Conservation (phyloP, 2,797 vertebrate genomes). For the Sparus aurata region DNA sequence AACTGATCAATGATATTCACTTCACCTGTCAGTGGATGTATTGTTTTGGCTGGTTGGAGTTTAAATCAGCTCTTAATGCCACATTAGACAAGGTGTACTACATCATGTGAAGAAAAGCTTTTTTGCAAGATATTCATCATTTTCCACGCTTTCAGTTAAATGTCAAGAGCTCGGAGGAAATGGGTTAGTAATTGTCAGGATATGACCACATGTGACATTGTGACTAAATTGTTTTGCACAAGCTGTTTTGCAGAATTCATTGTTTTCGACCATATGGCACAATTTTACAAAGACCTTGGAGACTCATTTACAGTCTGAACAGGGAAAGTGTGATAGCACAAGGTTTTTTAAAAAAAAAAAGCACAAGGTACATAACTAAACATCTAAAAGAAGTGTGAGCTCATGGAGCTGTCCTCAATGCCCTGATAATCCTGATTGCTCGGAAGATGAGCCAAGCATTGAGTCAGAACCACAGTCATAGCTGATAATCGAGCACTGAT, state of each 20-base stretch:
- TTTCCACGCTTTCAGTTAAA: conserved; percentile 29
- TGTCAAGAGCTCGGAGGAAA: conserved; percentile 33
- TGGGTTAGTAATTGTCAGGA: conserved; percentile 6
- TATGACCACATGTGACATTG: background rate
- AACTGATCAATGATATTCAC: too few species aligned
- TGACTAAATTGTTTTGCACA: conserved; percentile 20
- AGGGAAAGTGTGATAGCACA: background rate
- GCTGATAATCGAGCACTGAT: conserved; percentile 11
- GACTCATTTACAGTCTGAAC: conserved; percentile 25
- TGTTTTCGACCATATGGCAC: conserved; percentile 13
- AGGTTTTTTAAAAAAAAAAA: conserved; percentile 7
- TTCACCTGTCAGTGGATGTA: too few species aligned
- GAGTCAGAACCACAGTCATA: conserved; percentile 28
- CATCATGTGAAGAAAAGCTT: conserved; percentile 6
- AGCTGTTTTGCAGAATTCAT: conserved; percentile 19
- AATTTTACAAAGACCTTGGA: conserved; percentile 26
- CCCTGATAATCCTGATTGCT: conserved; percentile 20
- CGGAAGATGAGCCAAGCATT: conserved; percentile 18
- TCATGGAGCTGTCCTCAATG: conserved; percentile 32
- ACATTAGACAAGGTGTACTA: background rate
- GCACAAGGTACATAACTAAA: background rate
- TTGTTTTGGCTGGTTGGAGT: too few species aligned
- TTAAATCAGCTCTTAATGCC: too few species aligned
- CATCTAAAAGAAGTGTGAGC: conserved; percentile 19
- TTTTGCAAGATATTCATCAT: conserved; percentile 6